phyloP scores from a whole-genome alignment of 1,140 invertebrate genomes.

The Spodoptera frugiperda region DNA sequence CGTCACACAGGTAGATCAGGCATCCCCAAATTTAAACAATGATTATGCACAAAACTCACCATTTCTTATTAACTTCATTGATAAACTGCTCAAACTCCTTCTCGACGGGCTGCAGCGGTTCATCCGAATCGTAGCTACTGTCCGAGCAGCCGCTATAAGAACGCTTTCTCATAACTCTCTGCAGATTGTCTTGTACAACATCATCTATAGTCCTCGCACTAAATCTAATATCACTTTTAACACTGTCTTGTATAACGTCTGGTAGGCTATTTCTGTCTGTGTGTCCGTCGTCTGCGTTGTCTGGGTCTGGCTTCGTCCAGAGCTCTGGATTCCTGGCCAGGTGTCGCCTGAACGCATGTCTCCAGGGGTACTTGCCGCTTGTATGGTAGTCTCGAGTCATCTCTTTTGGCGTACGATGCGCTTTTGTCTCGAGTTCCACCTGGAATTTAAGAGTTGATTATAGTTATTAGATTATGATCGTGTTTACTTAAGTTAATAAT shows the following conservation, averaged over 20 bases:
- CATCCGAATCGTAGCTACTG: constrained; percentile 74
- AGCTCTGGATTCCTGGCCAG: constrained; percentile 66
- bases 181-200: constrained; percentile 64
- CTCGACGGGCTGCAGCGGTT: constrained; percentile 75
- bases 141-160: constrained; percentile 70
- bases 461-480: background rate
- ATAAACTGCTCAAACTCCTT: constrained; percentile 77
- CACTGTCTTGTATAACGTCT: constrained; percentile 61
- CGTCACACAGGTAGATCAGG: no score
- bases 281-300: background rate
- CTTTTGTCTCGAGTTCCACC: constrained; percentile 74
- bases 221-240: constrained; percentile 73
- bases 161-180: constrained; percentile 68
- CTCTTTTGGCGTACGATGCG: constrained; percentile 72
- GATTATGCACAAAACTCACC: constrained; percentile 60
- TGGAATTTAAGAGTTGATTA: constrained; percentile 51
- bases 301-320: constrained; percentile 59
- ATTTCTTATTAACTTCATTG: constrained; percentile 79
- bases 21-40: no score
- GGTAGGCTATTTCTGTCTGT: constrained; percentile 44
- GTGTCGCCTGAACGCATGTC: constrained; percentile 76
- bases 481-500: no score
- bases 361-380: constrained; percentile 76
- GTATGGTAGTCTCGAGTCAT: constrained; percentile 75
- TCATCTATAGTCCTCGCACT: constrained; percentile 74